Evolutionary conservation across 92 coral and sea anemone species (phyloP), one percentile per base, ranked within the genome.

Genomic region (Zoanthus gigantus): DNA sequence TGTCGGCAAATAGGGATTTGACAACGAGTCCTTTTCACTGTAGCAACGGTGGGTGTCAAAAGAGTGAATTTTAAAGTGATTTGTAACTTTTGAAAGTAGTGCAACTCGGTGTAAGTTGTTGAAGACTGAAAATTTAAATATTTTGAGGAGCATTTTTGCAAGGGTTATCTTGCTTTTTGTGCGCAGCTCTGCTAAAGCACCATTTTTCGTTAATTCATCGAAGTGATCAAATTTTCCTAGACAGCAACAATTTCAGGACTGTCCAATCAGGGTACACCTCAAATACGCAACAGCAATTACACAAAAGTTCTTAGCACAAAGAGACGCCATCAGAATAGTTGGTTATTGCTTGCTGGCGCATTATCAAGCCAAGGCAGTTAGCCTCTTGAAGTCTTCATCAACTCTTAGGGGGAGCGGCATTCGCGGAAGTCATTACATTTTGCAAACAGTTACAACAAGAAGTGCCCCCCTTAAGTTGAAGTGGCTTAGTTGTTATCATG

Each of bases 401-500:
- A 31, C 14, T 77, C 82, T n/a, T 77, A 23, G 66, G 0, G 69
- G 29, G 5, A 44, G 48, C 52, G 75, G 3, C 75, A 57, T 15
- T 50, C 52, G 75, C 17, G 44, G 75, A 74, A 58, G 76, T 67
- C 60, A 67, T 65, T 44, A 66, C 46, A 45, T 81, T 37, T 81
- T 67, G 76, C 66, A 67, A 81, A 81, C 74, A 60, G 85, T 81
- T 81, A 66, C 85, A 81, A 66, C 45, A 14, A 53, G 3, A 74
- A 60, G 82, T 58, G 76, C 61, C 65, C 74, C 42, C 9, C 65
- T 83, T 29, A 12, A 45, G 61, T 44, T 86, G 72, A 72, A 54
- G 84, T 31, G 28, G 37, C 82, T 18, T 34, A 45, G 65, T 12
- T 45, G 79, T 63, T 63, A 34, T 48, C 47, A 94, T 94, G 98